Percentiles rank a stretch among this genome's conserved stretches.
Evolutionary conservation across 2,797 vertebrate genomes (phyloP).

Genomic region (Spondyliosoma cantharus): DNA sequence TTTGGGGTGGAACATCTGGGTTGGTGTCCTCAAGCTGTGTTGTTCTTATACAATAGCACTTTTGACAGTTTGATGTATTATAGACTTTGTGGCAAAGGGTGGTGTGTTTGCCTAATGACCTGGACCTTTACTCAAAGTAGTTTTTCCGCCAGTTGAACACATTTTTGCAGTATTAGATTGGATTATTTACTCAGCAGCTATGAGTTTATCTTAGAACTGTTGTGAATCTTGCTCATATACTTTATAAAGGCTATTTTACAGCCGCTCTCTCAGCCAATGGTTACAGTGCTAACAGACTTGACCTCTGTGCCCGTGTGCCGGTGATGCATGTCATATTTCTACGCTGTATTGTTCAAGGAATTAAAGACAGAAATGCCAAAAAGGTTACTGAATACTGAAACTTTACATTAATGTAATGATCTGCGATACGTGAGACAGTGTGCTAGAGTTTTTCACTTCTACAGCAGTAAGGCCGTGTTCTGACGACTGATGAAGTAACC

Average conservation of each 20-base stretch:
- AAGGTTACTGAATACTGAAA: background rate
- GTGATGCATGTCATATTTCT: background rate
- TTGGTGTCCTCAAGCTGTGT: background rate
- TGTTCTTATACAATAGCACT: background rate
- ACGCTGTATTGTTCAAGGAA: background rate
- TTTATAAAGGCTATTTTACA: background rate
- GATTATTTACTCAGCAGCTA: background rate
- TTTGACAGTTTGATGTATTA: background rate
- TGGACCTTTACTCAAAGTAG: background rate
- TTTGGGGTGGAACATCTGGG: conserved; percentile 2
- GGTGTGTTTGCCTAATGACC: background rate
- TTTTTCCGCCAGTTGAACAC: background rate
- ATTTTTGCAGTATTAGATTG: background rate
- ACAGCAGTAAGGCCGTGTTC: background rate
- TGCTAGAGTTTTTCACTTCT: too few species aligned
- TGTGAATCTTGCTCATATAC: background rate
- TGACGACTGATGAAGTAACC: background rate
- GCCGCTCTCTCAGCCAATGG: too few species aligned
- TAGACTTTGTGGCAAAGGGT: background rate
- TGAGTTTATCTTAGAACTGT: background rate
- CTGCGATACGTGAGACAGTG: too few species aligned
- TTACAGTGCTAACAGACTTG: background rate
- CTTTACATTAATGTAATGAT: too few species aligned
- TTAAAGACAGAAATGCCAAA: background rate
- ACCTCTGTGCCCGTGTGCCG: background rate